Conservation (phyloP, 2,797 vertebrate species). For the Apodemus agrarius region DNA sequence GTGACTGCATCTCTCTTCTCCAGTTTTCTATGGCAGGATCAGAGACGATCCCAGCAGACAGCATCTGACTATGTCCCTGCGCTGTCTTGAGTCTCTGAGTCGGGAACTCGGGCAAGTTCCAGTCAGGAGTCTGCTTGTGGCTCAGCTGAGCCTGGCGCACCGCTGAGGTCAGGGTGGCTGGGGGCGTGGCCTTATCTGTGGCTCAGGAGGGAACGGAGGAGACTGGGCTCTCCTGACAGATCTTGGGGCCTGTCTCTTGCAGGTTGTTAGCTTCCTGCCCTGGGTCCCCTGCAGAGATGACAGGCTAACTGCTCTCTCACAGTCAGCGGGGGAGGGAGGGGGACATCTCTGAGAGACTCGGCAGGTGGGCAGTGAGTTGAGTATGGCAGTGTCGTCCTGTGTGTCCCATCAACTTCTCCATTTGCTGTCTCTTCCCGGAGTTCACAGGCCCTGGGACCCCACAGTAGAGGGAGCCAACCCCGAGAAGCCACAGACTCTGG, state of each 20-base stretch:
- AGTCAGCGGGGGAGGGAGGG: not conserved
- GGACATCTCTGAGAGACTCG: not conserved
- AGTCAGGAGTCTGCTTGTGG: not conserved
- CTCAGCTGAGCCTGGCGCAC: not conserved
- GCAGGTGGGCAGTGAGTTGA: not conserved
- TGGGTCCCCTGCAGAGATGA: not conserved
- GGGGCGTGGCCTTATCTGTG: not conserved
- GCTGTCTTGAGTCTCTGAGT: not conserved
- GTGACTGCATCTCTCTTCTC: not conserved
- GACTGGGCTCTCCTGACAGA: fast-evolving
- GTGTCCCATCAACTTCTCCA: not conserved
- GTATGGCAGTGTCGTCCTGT: not conserved
- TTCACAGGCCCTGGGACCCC: not conserved
- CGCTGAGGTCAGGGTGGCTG: fast-evolving
- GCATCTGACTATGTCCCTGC: not conserved
- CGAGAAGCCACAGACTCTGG: not conserved
- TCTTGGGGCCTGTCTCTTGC: not conserved
- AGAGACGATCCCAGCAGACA: fast-evolving
- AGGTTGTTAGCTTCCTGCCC: not conserved
- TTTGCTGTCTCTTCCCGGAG: too few relatives aligned
- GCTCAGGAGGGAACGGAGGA: not conserved
- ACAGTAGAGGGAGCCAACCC: not conserved
- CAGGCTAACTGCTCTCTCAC: not conserved
- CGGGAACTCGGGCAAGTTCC: not conserved
- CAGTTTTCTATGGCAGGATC: not conserved